Conservation (phyloP, 2,888 invertebrate species). For the Tiliacea aurago region DNA sequence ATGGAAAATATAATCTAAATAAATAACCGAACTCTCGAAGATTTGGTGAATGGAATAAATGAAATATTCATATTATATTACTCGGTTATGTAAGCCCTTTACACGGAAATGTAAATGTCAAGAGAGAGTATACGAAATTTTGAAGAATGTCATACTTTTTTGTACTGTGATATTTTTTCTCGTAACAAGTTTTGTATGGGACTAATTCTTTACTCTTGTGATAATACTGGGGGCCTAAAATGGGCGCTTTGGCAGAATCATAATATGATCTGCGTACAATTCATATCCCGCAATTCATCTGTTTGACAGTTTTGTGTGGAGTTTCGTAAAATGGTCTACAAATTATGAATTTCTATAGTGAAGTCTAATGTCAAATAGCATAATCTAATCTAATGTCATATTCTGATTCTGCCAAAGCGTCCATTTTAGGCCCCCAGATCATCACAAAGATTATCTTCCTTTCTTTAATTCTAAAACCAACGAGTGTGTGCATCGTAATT, state of each 20-base stretch:
- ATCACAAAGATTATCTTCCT: neutral
- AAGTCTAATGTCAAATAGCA: no score
- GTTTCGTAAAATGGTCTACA: no score
- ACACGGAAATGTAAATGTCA: conserved; percentile 41
- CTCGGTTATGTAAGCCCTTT: conserved; percentile 28
- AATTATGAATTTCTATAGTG: no score
- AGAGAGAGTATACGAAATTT: conserved; percentile 20
- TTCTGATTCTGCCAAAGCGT: no score
- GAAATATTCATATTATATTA: conserved; percentile 51
- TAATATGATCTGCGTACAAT: no score
- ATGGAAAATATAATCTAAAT: conserved; percentile 45
- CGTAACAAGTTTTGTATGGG: neutral
- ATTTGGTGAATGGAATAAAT: conserved; percentile 30
- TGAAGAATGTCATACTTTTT: conserved; percentile 14
- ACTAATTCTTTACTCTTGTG: neutral
- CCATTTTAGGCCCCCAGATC: no score
- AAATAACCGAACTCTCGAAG: conserved; percentile 42
- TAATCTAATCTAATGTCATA: no score
- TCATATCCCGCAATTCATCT: no score
- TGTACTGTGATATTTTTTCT: neutral
- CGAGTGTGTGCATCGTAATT: neutral
- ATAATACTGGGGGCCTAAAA: no score
- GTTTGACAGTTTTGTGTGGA: no score
- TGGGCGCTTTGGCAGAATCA: no score
- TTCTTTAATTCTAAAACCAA: neutral